Percentiles rank a stretch among this genome's conserved stretches.
phyloP scores from a whole-genome alignment of 2,797 vertebrate species.

The Scomberomorus guttatus region DNA sequence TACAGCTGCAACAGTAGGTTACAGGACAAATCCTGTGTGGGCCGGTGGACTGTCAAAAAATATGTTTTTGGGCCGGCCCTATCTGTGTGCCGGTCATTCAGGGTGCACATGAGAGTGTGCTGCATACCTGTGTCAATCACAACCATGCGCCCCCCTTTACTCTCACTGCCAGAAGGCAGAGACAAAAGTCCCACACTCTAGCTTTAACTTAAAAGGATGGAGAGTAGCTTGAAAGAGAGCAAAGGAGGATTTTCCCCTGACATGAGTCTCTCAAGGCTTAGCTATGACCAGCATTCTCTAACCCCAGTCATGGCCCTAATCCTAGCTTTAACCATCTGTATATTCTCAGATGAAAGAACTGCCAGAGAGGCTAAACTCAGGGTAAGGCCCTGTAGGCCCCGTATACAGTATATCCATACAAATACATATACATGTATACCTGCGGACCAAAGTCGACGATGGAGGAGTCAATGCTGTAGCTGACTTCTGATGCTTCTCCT shows the following conservation, averaged over 20 bases:
- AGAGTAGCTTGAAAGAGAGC: not conserved
- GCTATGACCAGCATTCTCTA: not conserved
- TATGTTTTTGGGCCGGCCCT: too few species aligned
- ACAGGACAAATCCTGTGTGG: too few species aligned
- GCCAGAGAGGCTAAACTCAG: not conserved
- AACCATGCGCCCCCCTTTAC: too few species aligned
- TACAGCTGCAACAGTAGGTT: too few species aligned
- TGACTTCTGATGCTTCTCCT: conserved; percentile 88
- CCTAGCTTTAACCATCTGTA: not conserved
- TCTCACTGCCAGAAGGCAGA: too few species aligned
- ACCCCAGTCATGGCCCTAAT: not conserved
- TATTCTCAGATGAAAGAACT: not conserved
- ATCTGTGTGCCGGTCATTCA: too few species aligned
- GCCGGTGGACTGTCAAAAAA: too few species aligned
- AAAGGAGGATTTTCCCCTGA: not conserved
- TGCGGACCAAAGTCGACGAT: conserved; percentile 88
- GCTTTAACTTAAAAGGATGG: not conserved
- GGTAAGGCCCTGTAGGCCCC: too few species aligned
- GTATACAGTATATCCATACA: too few species aligned
- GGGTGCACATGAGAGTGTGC: too few species aligned
- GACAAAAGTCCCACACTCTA: too few species aligned
- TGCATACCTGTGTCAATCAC: too few species aligned
- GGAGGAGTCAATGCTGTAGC: conserved; percentile 83
- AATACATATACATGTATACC: conserved; percentile 77
- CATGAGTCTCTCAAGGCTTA: not conserved